Conservation (phyloP, 2,113 vertebrate genomes). For the Psophia crepitans region DNA sequence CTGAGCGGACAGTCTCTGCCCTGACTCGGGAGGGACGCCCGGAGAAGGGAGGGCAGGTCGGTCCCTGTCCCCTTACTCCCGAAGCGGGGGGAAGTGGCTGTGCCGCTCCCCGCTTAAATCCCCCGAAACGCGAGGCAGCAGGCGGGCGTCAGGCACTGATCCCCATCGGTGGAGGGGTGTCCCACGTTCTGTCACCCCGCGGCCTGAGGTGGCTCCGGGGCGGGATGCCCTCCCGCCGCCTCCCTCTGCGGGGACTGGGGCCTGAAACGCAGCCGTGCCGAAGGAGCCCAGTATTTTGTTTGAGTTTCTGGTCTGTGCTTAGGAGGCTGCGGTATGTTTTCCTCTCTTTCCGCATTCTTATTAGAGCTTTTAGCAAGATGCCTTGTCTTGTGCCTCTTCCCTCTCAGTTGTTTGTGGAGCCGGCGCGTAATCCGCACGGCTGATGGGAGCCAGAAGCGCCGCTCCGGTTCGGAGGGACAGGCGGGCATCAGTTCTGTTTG, state of each 20-base stretch:
- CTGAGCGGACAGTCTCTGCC: too few species aligned
- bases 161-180: accelerated
- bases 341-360: accelerated
- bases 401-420: accelerated
- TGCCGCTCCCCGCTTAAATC: neutral
- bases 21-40: neutral
- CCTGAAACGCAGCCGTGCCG: neutral
- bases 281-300: accelerated
- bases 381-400: neutral
- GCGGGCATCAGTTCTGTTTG: neutral
- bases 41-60: neutral
- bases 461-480: neutral
- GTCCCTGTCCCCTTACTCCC: neutral
- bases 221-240: neutral
- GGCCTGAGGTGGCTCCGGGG: neutral
- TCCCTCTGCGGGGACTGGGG: accelerated
- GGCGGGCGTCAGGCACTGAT: too few species aligned
- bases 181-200: accelerated
- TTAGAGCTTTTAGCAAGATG: accelerated
- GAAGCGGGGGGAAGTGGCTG: neutral
- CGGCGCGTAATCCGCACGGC: accelerated
- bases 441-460: too few species aligned
- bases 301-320: accelerated
- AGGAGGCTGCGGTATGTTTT: accelerated
- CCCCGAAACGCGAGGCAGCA: neutral